phyloP scores from a whole-genome alignment of 2,113 vertebrate species.

The Brevimyrus niger region DNA sequence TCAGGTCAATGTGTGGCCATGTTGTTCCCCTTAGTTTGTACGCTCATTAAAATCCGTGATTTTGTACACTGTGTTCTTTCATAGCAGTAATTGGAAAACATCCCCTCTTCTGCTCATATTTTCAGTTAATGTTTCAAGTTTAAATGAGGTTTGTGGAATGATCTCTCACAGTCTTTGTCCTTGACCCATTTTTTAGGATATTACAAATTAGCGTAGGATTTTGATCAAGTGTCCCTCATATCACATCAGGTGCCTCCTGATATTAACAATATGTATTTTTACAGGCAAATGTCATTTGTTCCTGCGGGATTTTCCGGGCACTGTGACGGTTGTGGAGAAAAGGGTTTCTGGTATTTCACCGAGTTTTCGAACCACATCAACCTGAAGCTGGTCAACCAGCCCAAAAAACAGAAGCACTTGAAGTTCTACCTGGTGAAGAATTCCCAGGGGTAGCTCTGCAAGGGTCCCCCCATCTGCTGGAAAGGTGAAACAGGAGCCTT shows the following conservation, averaged over 20 bases:
- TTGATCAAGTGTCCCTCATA: not conserved
- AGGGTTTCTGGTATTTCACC: not conserved
- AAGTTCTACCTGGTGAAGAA: constrained; percentile 97
- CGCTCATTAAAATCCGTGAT: not conserved
- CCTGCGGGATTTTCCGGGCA: not conserved
- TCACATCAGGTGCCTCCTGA: not conserved
- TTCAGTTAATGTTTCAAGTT: not conserved
- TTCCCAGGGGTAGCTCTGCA: constrained; percentile 85
- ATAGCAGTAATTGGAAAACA: not conserved
- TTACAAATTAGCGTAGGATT: not conserved
- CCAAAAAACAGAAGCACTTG: constrained; percentile 81
- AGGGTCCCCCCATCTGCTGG: constrained; percentile 95
- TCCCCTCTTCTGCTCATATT: not conserved
- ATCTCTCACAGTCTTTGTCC: not conserved
- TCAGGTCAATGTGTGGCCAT: constrained; percentile 77
- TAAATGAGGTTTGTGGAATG: not conserved
- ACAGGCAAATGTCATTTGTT: not conserved
- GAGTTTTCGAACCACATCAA: not conserved
- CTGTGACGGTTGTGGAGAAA: not conserved
- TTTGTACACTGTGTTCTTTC: not conserved
- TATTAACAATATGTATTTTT: not conserved
- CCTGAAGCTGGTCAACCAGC: not conserved
- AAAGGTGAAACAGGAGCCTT: constrained; percentile 70
- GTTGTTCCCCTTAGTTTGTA: constrained; percentile 56
- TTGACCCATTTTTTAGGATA: not conserved